Evolutionary conservation across 1,140 invertebrate genomes (phyloP).

Genomic region (Oryctes rhinoceros): DNA sequence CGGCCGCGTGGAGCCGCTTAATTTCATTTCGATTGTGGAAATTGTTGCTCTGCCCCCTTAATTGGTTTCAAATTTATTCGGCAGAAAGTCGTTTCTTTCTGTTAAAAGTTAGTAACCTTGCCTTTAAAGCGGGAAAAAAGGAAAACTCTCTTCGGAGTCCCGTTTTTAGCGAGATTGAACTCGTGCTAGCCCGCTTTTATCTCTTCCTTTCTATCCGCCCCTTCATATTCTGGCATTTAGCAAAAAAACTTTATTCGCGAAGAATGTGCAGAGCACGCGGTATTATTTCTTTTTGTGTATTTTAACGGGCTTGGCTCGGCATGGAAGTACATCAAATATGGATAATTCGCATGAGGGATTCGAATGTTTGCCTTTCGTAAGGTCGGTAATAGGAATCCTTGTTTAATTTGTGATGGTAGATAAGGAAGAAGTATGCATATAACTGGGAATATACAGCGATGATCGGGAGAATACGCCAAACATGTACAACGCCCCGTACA

Average conservation of each 20-base stretch:
- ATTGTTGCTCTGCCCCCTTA: conserved; percentile 23
- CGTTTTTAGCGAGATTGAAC: no score
- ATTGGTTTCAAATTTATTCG: conserved; percentile 30
- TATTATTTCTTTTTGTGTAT: neutral
- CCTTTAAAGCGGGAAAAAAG: neutral
- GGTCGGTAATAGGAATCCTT: no score
- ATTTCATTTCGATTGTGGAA: conserved; percentile 32
- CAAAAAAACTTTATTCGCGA: neutral
- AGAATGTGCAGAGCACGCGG: neutral
- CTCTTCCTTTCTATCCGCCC: neutral
- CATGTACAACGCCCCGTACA: no score
- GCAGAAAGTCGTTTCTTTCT: conserved; percentile 6
- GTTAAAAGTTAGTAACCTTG: neutral
- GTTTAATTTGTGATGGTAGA: no score
- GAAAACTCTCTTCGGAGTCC: neutral
- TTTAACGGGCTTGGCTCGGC: neutral
- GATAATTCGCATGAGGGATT: neutral
- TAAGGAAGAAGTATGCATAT: no score
- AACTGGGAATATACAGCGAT: no score
- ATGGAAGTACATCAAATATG: neutral
- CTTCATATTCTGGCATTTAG: neutral
- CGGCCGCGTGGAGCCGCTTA: neutral
- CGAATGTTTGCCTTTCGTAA: neutral
- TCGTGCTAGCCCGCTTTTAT: neutral
- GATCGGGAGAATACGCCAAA: no score